A percentile compares a stretch with the other conserved stretches of the same genome.
phyloP scores from a whole-genome alignment of 2,888 invertebrate species.

The Pemphredon lugubris region DNA sequence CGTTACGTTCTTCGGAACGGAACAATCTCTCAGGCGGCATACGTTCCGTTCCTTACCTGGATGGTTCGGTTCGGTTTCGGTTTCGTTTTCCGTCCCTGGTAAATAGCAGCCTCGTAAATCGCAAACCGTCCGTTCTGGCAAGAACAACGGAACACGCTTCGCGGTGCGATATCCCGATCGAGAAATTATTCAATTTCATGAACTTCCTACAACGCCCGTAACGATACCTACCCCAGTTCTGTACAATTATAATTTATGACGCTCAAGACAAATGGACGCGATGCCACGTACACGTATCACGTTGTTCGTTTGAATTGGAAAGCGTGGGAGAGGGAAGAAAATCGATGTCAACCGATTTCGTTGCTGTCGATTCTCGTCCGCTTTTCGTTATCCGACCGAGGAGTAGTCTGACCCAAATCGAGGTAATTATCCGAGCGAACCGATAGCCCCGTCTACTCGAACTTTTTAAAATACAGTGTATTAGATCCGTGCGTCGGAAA shows the following conservation, averaged over 20 bases:
- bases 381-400: no score
- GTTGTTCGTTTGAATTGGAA: conserved; percentile 30
- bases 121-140: conserved; percentile 18
- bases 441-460: no score
- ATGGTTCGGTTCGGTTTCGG: no score
- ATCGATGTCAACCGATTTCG: conserved; percentile 39
- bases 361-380: conserved; percentile 34
- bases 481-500: no score
- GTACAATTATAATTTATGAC: conserved; percentile 42
- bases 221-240: conserved; percentile 38
- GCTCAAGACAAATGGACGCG: conserved; percentile 35
- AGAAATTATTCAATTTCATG: conserved; percentile 50
- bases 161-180: conserved; percentile 30
- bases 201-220: conserved; percentile 14
- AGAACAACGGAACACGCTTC: conserved; percentile 16
- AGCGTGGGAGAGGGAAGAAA: neutral
- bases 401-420: no score
- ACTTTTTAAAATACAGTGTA: no score
- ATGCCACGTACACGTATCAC: conserved; percentile 11
- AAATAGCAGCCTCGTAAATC: conserved; percentile 37
- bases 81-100: no score
- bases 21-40: no score
- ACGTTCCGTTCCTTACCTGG: no score
- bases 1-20: no score
- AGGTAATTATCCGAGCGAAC: no score